A percentile compares a stretch with the other conserved stretches of the same genome.
Evolutionary conservation across 2,113 vertebrate species (phyloP).

Genomic region (Cygnus atratus): DNA sequence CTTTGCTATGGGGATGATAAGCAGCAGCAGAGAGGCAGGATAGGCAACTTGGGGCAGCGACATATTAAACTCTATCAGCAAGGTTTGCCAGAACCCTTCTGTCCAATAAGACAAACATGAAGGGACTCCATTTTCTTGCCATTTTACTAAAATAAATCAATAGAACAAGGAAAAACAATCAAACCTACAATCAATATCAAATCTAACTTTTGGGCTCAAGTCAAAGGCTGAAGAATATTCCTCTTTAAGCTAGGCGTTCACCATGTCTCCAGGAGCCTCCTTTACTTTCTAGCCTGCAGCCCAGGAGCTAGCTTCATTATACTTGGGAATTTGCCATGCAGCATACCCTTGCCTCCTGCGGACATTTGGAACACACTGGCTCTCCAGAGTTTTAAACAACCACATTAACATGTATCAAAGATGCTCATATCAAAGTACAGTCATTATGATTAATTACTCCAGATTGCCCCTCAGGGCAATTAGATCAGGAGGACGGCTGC

Average conservation of each 20-base stretch:
- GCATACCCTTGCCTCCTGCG: background rate
- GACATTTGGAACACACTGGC: background rate
- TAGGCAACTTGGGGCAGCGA: background rate
- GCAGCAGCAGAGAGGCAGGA: background rate
- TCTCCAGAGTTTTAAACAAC: background rate
- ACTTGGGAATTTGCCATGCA: background rate
- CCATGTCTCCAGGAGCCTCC: background rate
- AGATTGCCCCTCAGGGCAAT: background rate
- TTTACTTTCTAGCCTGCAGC: background rate
- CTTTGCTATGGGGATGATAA: background rate
- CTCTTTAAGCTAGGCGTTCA: background rate
- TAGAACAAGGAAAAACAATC: background rate
- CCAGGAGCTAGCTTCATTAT: background rate
- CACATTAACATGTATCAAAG: slow-evolving; percentile 11
- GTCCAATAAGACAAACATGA: background rate
- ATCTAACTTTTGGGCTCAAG: background rate
- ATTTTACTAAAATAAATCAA: background rate
- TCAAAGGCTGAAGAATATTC: background rate
- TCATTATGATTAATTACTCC: slow-evolving; percentile 35
- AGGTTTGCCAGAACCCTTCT: background rate
- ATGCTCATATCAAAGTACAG: slow-evolving; percentile 5
- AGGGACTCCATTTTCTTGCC: background rate
- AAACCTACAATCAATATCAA: background rate
- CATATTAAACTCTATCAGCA: background rate
- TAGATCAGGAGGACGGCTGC: background rate